Evolutionary conservation across 2,113 vertebrate species (phyloP), one percentile per base, ranked within the genome.

Genomic region (Cyprinodon brontotheroides): DNA sequence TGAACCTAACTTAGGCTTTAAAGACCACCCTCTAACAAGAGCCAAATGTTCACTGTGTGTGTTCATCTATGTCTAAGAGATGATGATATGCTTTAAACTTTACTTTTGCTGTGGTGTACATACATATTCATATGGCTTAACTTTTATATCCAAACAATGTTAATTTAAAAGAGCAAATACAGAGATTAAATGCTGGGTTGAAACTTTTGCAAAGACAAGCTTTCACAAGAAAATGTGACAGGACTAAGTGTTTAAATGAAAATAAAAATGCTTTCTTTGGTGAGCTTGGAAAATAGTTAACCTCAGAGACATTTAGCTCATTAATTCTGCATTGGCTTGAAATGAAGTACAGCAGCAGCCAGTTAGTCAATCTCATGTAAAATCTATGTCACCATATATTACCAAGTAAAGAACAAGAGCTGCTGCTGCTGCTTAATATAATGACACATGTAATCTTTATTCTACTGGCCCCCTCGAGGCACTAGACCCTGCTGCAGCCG

Each of bases 381-480:
- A 92, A 93, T 93, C 91, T 85, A 91, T 92, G 84, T 89, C 82
- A 66, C 57, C 72, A 66, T 86, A 80, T 87, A 89, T 89, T 88
- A 89, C 72, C 38, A 37, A 61, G 83, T 74, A 74, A 78, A 37
- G 83, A 90, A 87, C 86, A 89, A 84, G 79, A 81, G 85, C 87
- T 67, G 73, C 79, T 15, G 65, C 84, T 70, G 63, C 84, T 70
- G 63, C 81, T 88, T 92, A 86, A 90, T 87, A 84, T 87, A 91
- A 86, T 86, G 88, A 91, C 92, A 91, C 91, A 76, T 92, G 89
- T 87, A 90, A 91, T 91, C 90, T 89, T 89, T 86, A 89, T 89
- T 89, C 90, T 80, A 84, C 88, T 78, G 38, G 50, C 43, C 70
- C 80, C 85, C 78, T 77, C 0, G 64, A 86, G 85, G 82, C 72